These are phyloP conservation scores for Paratilapia polleni DNA, from an alignment of 2,113 vertebrate species.

Conservation along the genomic window DNA sequence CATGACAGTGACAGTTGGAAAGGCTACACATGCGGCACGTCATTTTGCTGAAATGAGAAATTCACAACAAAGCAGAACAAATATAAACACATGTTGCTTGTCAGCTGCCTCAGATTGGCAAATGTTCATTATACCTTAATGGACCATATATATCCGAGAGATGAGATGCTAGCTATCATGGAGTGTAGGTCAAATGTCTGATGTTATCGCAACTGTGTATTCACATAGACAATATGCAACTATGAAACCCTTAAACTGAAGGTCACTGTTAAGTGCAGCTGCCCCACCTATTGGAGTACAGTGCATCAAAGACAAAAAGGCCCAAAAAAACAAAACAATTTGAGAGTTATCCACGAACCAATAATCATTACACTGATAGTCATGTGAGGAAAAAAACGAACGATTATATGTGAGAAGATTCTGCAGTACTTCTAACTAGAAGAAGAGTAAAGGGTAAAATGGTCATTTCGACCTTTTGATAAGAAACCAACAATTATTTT, in stretches of 20 bases:
- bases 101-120: neutral
- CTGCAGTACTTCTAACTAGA: too few species aligned
- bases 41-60: neutral
- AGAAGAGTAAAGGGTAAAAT: too few species aligned
- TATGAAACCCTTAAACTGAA: neutral
- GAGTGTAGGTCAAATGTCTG: constrained; percentile 15
- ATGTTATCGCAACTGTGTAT: neutral
- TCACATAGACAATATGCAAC: neutral
- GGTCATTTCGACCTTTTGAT: too few species aligned
- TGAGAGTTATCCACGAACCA: neutral
- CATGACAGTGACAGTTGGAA: constrained; percentile 11
- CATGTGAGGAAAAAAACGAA: too few species aligned
- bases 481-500: too few species aligned
- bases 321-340: too few species aligned
- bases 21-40: neutral
- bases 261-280: neutral
- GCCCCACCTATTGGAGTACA: neutral
- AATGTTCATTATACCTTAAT: neutral
- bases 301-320: neutral
- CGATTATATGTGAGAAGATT: too few species aligned
- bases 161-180: constrained; percentile 9
- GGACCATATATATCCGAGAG: neutral
- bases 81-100: neutral
- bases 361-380: neutral
- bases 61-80: constrained; percentile 12